Percentiles rank a stretch among this genome's conserved stretches.
Conservation (phyloP, 2,113 vertebrate species). For the Pungitius pungitius region DNA sequence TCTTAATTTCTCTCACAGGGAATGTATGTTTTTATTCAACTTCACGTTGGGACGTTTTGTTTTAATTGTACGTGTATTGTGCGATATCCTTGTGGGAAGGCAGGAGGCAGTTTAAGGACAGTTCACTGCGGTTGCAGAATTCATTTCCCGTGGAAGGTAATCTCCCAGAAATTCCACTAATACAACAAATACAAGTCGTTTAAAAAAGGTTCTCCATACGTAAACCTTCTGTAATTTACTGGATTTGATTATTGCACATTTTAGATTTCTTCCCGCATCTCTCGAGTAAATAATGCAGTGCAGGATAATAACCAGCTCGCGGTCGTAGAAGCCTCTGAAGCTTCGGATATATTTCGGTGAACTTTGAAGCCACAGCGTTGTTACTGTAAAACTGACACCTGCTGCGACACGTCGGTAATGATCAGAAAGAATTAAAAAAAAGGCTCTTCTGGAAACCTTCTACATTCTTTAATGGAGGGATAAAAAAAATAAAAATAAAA, state of each 20-base stretch:
- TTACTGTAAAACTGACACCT: neutral
- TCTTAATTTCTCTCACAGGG: neutral
- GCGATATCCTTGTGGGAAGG: neutral
- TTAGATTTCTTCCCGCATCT: too few relatives aligned
- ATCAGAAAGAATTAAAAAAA: neutral
- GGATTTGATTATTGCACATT: too few relatives aligned
- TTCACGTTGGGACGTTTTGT: neutral
- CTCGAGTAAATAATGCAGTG: too few relatives aligned
- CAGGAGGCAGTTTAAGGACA: conserved; percentile 16
- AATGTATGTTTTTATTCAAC: conserved; percentile 24
- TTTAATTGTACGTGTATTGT: conserved; percentile 10
- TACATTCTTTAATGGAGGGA: neutral
- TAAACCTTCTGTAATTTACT: too few relatives aligned
- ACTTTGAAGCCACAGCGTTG: too few relatives aligned
- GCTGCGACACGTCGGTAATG: neutral
- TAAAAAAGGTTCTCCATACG: too few relatives aligned
- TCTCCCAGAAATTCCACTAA: conserved; percentile 6
- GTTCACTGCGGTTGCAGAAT: conserved; percentile 36
- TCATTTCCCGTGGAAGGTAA: conserved; percentile 47
- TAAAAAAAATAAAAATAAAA: neutral
- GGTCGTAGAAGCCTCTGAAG: neutral
- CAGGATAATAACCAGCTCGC: too few relatives aligned
- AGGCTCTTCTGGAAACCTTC: neutral
- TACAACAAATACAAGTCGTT: neutral
- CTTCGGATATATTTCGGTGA: neutral